A percentile compares a stretch with the other conserved stretches of the same genome.
phyloP scores from a whole-genome alignment of 2,113 vertebrate genomes.

The Ammodytes marinus region DNA sequence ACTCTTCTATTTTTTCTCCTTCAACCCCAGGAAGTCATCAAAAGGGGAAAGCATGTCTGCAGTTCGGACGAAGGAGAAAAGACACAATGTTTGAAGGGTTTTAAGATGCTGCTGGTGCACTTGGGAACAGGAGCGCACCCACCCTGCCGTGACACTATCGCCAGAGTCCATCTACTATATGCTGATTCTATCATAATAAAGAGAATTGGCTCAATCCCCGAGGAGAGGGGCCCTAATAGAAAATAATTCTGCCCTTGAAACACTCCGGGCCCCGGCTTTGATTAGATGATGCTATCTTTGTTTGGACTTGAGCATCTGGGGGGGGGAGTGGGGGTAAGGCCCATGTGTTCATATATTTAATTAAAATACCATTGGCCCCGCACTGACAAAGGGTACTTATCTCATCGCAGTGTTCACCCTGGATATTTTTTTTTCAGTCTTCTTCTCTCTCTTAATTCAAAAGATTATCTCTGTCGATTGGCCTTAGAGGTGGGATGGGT shows the following conservation, averaged over 20 bases:
- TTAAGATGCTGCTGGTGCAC: conserved; percentile 83
- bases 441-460: conserved; percentile 79
- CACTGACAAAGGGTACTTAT: conserved; percentile 82
- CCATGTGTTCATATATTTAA: conserved; percentile 87
- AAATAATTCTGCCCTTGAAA: conserved; percentile 93
- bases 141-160: conserved; percentile 87
- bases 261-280: conserved; percentile 85
- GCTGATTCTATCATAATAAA: conserved; percentile 94
- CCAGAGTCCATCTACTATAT: conserved; percentile 89
- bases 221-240: conserved; percentile 88
- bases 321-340: conserved; percentile 35
- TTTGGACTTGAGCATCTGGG: conserved; percentile 85
- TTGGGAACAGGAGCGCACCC: conserved; percentile 67
- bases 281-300: conserved; percentile 92
- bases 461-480: conserved; percentile 85
- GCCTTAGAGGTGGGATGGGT: conserved; percentile 65
- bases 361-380: conserved; percentile 84
- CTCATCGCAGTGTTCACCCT: conserved; percentile 76
- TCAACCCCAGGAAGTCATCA: background rate
- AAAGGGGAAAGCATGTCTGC: conserved; percentile 9
- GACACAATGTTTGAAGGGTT: conserved; percentile 29
- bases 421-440: conserved; percentile 45
- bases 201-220: conserved; percentile 92
- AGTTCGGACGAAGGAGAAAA: conserved; percentile 9
- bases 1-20: conserved; percentile 11